Conservation (phyloP, 2,797 vertebrate genomes). For the Sparus aurata region DNA sequence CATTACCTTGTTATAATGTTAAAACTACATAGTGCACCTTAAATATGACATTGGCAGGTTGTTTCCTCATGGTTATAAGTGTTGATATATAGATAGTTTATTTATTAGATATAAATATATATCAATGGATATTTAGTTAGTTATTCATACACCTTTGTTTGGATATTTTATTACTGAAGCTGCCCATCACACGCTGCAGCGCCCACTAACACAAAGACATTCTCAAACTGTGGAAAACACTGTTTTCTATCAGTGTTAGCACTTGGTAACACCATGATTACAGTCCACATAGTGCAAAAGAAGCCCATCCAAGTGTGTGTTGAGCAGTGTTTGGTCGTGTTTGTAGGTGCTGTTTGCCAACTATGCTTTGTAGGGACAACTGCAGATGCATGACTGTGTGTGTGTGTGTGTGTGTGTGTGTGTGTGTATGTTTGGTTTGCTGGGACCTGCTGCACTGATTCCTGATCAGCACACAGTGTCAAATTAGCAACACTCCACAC, state of each 20-base stretch:
- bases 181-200: no score
- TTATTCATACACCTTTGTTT: no score
- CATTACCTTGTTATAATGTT: no score
- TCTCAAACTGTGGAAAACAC: neutral
- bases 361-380: conserved; percentile 58
- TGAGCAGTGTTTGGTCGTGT: conserved; percentile 18
- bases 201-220: no score
- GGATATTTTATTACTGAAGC: no score
- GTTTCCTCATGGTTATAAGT: no score
- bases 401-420: neutral
- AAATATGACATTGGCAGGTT: no score
- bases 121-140: no score
- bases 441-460: conserved; percentile 65
- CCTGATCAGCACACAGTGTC: conserved; percentile 72
- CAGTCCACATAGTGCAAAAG: conserved; percentile 37
- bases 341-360: conserved; percentile 55
- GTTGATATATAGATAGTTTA: no score
- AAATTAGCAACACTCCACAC: conserved; percentile 76
- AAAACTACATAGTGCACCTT: no score
- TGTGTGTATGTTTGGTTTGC: conserved; percentile 44
- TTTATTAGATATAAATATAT: no score
- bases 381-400: conserved; percentile 43
- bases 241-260: conserved; percentile 5
- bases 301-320: conserved; percentile 14
- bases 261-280: conserved; percentile 40